Conservation (phyloP, 2,888 invertebrate species). For the Mylabris sibirica region DNA sequence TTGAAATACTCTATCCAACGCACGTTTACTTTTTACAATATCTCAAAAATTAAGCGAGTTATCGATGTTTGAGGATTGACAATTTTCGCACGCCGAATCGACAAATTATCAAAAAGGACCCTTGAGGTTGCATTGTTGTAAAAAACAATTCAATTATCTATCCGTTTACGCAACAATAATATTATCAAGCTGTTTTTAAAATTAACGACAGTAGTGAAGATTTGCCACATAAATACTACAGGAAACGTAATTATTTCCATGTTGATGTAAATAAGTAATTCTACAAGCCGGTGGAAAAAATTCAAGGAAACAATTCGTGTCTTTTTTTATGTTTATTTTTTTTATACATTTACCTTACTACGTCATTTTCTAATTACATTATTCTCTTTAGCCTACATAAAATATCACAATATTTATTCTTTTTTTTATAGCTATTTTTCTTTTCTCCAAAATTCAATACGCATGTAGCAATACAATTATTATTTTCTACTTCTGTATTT, state of each 20-base stretch:
- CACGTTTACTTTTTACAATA: no score
- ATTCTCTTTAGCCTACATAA: slow-evolving; percentile 57
- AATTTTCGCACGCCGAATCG: no score
- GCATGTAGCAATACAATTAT: slow-evolving; percentile 43
- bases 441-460: slow-evolving; percentile 33
- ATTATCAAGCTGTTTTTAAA: no score
- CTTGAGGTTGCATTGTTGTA: no score
- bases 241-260: no score
- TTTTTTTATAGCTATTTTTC: slow-evolving; percentile 49
- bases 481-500: slow-evolving; percentile 33
- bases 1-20: no score
- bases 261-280: not conserved
- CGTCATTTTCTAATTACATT: slow-evolving; percentile 50
- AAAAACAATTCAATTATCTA: no score
- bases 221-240: not conserved
- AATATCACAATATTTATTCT: slow-evolving; percentile 59
- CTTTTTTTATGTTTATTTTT: not conserved
- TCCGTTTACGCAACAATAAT: no score
- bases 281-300: not conserved
- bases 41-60: no score
- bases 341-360: slow-evolving; percentile 43
- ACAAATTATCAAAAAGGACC: no score
- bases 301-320: not conserved
- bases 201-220: no score
- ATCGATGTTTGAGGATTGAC: no score